Evolutionary conservation across 2,888 invertebrate genomes (phyloP).

Genomic region (Bibio marci): DNA sequence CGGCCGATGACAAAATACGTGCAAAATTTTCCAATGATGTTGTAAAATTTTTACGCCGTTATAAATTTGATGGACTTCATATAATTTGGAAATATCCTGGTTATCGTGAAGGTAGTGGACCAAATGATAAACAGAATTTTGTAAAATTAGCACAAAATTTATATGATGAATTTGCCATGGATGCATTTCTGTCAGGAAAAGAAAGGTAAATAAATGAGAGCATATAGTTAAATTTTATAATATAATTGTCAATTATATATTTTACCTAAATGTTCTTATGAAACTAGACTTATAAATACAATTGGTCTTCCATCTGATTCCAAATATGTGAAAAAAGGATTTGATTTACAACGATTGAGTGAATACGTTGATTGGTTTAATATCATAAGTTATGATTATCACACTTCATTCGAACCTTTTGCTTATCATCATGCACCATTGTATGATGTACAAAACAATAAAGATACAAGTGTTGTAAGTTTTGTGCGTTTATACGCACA

Average conservation of each 20-base stretch:
- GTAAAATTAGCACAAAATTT: constrained; percentile 76
- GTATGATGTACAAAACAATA: constrained; percentile 60
- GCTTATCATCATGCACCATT: constrained; percentile 85
- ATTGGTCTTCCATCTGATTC: constrained; percentile 92
- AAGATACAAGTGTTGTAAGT: constrained; percentile 74
- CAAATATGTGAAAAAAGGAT: constrained; percentile 85
- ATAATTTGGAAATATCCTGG: constrained; percentile 62
- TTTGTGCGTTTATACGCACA: neutral
- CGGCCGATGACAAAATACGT: constrained; percentile 56
- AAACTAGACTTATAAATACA: constrained; percentile 63
- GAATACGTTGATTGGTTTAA: constrained; percentile 87
- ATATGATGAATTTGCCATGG: constrained; percentile 74
- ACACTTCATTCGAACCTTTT: constrained; percentile 78
- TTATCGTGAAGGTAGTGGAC: constrained; percentile 42
- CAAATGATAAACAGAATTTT: constrained; percentile 74
- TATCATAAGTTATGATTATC: constrained; percentile 79
- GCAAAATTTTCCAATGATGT: constrained; percentile 69
- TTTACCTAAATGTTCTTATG: neutral
- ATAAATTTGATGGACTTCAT: constrained; percentile 86
- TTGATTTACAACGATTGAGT: constrained; percentile 73
- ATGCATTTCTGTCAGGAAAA: constrained; percentile 67
- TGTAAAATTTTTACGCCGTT: constrained; percentile 72
- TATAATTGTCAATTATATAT: constrained; percentile 1
- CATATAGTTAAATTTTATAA: neutral
- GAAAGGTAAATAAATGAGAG: constrained; percentile 34